Evolutionary conservation across 2,113 vertebrate genomes (phyloP), one percentile per base, ranked within the genome.

Genomic region (Holacanthus passer): DNA sequence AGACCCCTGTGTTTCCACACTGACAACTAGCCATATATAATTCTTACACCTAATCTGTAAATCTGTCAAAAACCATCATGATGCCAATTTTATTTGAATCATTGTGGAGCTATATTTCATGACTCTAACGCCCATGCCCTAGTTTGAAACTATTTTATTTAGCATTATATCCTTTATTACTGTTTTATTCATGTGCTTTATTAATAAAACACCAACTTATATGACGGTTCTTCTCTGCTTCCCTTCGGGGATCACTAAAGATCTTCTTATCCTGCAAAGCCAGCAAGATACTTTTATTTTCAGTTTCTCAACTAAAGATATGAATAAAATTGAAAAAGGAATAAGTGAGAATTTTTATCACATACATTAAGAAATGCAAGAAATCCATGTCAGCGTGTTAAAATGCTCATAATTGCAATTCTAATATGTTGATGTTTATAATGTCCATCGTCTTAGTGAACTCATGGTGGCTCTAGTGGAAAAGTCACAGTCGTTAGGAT

Each of bases 181-280:
- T 73, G 69, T 91, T 88, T 92, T 87, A 89, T 91, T 91, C 79
- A 87, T 89, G 73, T 16, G 7, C 50, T 79, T 86, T 81, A 88
- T 88, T 87, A 91, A 91, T 89, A 89, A 92, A 93, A 88, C 67
- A 87, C 39, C 31, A 66, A 66, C 69, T 77, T 65, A 59, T 78
- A 74, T 60, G 47, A 73, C 55, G 81, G 29, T 78, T 85, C 56
- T 59, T 85, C 47, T 56, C 63, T 67, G 59, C n/a, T 56, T 78
- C 66, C 74, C 87, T 78, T 74, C 53, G 72, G 88, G 88, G 76
- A 84, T 60, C 75, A 71, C 29, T 37, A 47, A 56, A 24, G 32
- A 56, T 63, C 27, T 47, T 79, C 56, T 81, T 39, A 41, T 85
- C 63, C 62, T 63, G 47, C 59, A 81, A 81, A 82, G 60, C 35